Conservation (phyloP, 1,140 invertebrate species). For the Maniola jurtina region DNA sequence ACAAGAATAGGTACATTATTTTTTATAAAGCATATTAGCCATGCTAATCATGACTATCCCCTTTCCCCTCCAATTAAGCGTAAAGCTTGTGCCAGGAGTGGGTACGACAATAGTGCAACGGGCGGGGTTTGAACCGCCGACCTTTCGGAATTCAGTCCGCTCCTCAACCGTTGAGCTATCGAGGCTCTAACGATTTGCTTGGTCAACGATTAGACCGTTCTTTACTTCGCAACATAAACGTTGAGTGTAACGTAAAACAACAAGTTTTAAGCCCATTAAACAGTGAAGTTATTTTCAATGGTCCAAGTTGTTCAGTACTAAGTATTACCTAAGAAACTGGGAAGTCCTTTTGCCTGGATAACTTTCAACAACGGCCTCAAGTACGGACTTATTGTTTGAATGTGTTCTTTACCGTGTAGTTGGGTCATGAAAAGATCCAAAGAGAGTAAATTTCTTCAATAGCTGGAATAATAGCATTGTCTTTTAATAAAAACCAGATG, state of each 20-base stretch:
- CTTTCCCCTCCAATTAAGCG: too few relatives aligned
- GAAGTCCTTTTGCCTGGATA: background rate
- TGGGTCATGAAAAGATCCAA: background rate
- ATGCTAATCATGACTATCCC: too few relatives aligned
- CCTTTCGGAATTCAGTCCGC: too few relatives aligned
- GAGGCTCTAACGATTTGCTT: too few relatives aligned
- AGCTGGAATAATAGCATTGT: background rate
- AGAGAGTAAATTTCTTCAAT: background rate
- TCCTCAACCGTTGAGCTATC: too few relatives aligned
- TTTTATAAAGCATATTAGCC: too few relatives aligned
- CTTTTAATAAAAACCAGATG: too few relatives aligned
- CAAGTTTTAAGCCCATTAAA: background rate
- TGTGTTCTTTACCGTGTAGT: background rate
- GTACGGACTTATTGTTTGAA: background rate
- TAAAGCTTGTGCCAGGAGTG: too few relatives aligned
- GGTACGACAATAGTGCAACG: too few relatives aligned
- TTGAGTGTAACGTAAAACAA: background rate
- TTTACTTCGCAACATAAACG: background rate
- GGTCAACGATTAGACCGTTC: too few relatives aligned
- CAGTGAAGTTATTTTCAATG: background rate
- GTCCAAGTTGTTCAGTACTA: background rate
- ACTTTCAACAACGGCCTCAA: background rate
- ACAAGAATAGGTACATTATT: too few relatives aligned
- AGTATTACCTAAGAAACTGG: background rate
- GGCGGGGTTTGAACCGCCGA: too few relatives aligned